These are phyloP conservation scores for Rhodophaea formosa DNA, from an alignment of 2,888 invertebrate genomes.

Conservation along the genomic window DNA sequence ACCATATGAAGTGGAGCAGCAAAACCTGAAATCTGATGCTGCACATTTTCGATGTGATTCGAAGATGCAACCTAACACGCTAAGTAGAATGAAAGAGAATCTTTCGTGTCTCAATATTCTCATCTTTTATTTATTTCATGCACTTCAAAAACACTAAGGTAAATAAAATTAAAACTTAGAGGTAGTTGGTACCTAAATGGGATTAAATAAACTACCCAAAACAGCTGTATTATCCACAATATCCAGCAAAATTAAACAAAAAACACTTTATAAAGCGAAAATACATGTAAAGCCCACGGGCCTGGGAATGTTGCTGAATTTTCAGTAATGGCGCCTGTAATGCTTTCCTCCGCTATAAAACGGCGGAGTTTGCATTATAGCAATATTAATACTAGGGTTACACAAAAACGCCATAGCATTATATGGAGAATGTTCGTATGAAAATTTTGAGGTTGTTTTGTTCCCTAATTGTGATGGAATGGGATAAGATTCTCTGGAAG, in stretches of 20 bases:
- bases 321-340: constrained; percentile 23
- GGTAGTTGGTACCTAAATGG: too few relatives aligned
- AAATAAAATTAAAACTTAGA: too few relatives aligned
- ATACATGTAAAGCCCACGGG: constrained; percentile 57
- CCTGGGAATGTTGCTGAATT: constrained; percentile 32
- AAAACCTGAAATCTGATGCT: too few relatives aligned
- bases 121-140: too few relatives aligned
- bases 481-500: constrained; percentile 6
- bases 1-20: too few relatives aligned
- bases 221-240: constrained; percentile 34
- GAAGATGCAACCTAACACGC: too few relatives aligned
- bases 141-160: too few relatives aligned
- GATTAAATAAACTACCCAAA: neutral
- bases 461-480: constrained; percentile 18
- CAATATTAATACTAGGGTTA: constrained; percentile 27
- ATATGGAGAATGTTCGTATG: constrained; percentile 7
- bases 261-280: constrained; percentile 51
- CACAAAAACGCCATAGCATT: constrained; percentile 22
- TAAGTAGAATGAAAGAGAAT: too few relatives aligned
- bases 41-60: too few relatives aligned
- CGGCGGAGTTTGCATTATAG: constrained; percentile 25
- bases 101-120: too few relatives aligned
- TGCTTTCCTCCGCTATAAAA: constrained; percentile 19
- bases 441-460: constrained; percentile 11
- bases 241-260: constrained; percentile 53